Percentiles rank a stretch among this genome's conserved stretches.
These are phyloP conservation scores for Drosophila prostipennis DNA, from an alignment of 2,888 invertebrate species.

Conservation along the genomic window DNA sequence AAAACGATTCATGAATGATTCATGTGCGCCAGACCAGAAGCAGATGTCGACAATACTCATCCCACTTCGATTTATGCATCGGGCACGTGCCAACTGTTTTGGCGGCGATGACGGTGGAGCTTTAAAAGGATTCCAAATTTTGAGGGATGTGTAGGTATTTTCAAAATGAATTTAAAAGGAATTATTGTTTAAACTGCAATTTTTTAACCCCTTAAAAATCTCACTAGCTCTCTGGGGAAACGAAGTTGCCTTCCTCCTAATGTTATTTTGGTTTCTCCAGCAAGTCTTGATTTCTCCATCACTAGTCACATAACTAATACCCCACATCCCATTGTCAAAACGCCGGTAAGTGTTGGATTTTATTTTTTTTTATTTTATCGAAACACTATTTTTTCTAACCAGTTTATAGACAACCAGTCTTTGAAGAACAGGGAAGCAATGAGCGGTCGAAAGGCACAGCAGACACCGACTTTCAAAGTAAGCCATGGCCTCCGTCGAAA, in stretches of 20 bases:
- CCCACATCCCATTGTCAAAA: background rate
- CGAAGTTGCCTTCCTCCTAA: too few relatives aligned
- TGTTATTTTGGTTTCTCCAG: background rate
- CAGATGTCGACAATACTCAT: conserved; percentile 70
- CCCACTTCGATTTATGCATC: conserved; percentile 42
- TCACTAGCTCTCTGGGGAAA: too few relatives aligned
- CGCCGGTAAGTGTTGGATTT: background rate
- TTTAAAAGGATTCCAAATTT: conserved; percentile 27
- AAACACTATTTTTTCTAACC: too few relatives aligned
- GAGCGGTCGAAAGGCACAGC: background rate
- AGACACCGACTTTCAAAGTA: background rate
- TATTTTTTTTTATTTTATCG: background rate
- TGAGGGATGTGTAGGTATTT: background rate
- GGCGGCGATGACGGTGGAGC: conserved; percentile 15
- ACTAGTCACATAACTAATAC: background rate
- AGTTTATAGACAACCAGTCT: background rate
- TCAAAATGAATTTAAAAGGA: conserved; percentile 3
- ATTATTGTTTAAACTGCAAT: background rate
- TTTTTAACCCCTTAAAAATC: background rate
- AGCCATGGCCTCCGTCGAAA: background rate
- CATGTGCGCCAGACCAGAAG: conserved; percentile 62
- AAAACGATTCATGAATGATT: conserved; percentile 75
- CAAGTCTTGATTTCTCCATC: background rate
- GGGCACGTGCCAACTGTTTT: conserved; percentile 36
- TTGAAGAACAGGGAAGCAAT: background rate